These are phyloP conservation scores for Drosophila stalkeri DNA, from an alignment of 2,888 invertebrate genomes.

Conservation along the genomic window DNA sequence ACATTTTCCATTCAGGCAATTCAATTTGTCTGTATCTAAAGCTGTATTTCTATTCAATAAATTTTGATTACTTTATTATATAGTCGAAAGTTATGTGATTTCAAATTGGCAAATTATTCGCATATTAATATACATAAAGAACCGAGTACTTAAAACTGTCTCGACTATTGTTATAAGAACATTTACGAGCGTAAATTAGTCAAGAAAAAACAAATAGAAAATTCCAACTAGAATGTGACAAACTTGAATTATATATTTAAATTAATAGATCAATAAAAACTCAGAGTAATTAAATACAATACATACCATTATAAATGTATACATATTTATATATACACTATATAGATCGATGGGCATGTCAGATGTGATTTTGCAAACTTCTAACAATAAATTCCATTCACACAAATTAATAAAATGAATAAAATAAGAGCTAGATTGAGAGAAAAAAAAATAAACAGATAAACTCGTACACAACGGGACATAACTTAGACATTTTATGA, in stretches of 20 bases:
- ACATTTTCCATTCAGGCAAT: constrained; percentile 13
- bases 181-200: constrained; percentile 5
- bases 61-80: constrained; percentile 56
- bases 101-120: constrained; percentile 47
- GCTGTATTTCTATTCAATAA: constrained; percentile 29
- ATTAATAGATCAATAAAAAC: constrained; percentile 44
- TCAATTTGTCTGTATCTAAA: constrained; percentile 28
- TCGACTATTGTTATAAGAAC: background rate
- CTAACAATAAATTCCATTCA: constrained; percentile 50
- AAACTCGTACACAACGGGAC: constrained; percentile 63
- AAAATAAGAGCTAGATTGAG: constrained; percentile 28
- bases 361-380: constrained; percentile 38
- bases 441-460: constrained; percentile 20
- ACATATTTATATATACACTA: constrained; percentile 24
- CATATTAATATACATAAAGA: constrained; percentile 39
- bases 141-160: background rate
- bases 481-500: constrained; percentile 81
- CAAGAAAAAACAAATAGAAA: constrained; percentile 3
- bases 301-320: background rate
- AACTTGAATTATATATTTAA: constrained; percentile 1
- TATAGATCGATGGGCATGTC: constrained; percentile 39
- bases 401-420: constrained; percentile 45
- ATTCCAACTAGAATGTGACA: background rate
- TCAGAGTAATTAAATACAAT: constrained; percentile 38
- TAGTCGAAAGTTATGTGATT: constrained; percentile 46